A percentile compares a stretch with the other conserved stretches of the same genome.
Conservation (phyloP, 2,888 invertebrate species). For the Drosophila trichaetosa region DNA sequence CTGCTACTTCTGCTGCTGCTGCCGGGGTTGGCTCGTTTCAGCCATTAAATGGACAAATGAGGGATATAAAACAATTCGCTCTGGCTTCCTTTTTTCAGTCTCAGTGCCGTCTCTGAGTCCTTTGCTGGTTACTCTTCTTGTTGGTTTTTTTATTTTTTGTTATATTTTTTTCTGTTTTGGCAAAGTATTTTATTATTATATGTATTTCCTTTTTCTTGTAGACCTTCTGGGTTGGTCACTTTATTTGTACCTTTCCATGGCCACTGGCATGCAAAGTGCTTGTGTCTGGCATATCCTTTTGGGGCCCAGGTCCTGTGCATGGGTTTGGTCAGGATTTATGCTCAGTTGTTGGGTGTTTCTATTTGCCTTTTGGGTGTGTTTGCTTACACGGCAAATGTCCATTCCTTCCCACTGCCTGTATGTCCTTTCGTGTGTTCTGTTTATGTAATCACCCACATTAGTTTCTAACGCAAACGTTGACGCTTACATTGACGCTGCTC, state of each 20-base stretch:
- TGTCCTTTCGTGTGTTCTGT: conserved; percentile 80
- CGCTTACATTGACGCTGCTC: conserved; percentile 30
- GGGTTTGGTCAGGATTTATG: conserved; percentile 76
- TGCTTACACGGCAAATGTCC: conserved; percentile 65
- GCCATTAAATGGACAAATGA: conserved; percentile 84
- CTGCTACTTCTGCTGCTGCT: conserved; percentile 13
- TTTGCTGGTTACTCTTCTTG: conserved; percentile 46
- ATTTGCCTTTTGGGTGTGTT: conserved; percentile 71
- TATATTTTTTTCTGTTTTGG: conserved; percentile 37
- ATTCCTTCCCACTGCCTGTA: conserved; percentile 25
- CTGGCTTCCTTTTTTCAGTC: conserved; percentile 76
- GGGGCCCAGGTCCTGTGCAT: conserved; percentile 35
- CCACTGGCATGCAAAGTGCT: conserved; percentile 68
- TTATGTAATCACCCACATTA: conserved; percentile 80
- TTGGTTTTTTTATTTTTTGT: conserved; percentile 22
- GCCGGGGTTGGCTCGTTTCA: conserved; percentile 77
- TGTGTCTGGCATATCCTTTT: conserved; percentile 59
- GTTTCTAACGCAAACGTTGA: conserved; percentile 58
- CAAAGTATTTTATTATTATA: conserved; percentile 78
- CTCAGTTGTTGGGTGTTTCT: conserved; percentile 67
- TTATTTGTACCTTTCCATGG: conserved; percentile 72
- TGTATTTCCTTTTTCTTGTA: conserved; percentile 69
- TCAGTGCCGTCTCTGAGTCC: conserved; percentile 50
- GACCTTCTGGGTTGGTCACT: conserved; percentile 76
- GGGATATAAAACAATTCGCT: conserved; percentile 84